Conservation (phyloP, 2,797 vertebrate genomes). For the Natrix natrix region DNA sequence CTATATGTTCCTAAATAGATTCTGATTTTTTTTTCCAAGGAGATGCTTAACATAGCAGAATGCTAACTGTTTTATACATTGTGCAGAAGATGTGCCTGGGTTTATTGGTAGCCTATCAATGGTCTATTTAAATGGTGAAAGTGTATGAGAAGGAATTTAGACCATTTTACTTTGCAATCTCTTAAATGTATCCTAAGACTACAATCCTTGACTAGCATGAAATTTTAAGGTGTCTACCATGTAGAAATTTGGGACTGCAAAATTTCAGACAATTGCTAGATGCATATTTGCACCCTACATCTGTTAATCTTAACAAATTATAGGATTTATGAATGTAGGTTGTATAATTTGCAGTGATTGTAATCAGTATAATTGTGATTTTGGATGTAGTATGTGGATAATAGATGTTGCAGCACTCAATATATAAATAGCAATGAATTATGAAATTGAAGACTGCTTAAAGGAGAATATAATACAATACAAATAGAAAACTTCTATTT, state of each 20-base stretch:
- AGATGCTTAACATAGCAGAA: constrained; percentile 9
- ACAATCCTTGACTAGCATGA: neutral
- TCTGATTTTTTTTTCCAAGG: neutral
- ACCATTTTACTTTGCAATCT: neutral
- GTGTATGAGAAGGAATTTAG: neutral
- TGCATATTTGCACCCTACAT: neutral
- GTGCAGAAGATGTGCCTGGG: too few species aligned
- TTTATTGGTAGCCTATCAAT: neutral
- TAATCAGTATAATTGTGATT: neutral
- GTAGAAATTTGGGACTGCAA: neutral
- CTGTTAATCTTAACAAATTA: neutral
- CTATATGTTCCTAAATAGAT: neutral
- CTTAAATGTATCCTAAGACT: neutral
- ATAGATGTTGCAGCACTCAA: neutral
- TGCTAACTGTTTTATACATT: neutral
- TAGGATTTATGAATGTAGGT: neutral
- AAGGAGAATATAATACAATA: neutral
- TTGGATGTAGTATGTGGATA: neutral
- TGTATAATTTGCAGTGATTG: neutral
- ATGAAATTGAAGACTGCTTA: neutral
- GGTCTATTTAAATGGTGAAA: neutral
- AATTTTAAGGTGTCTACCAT: neutral
- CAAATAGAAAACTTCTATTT: neutral
- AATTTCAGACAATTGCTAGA: neutral
- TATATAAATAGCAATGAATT: neutral